Percentiles rank a stretch among this genome's conserved stretches.
Evolutionary conservation across 2,888 invertebrate species (phyloP).

Genomic region (Diarsia rubi): DNA sequence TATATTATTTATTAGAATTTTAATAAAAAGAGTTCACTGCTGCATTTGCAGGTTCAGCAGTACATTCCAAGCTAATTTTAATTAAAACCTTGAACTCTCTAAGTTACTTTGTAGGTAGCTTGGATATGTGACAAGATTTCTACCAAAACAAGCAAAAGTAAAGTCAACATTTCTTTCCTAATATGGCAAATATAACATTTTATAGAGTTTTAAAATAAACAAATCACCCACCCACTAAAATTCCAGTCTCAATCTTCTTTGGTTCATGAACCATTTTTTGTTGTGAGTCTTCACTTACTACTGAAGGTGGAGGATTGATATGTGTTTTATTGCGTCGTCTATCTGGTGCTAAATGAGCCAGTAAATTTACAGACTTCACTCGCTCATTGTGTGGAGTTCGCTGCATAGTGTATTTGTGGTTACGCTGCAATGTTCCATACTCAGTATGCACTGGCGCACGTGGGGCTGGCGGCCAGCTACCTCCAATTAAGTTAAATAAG

Average conservation of each 20-base stretch:
- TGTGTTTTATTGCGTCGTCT: constrained; percentile 78
- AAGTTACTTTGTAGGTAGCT: background rate
- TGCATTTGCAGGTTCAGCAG: background rate
- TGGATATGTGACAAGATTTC: background rate
- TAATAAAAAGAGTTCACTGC: background rate
- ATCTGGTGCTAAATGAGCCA: constrained; percentile 90
- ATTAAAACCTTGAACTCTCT: background rate
- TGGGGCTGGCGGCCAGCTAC: constrained; percentile 88
- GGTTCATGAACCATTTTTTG: constrained; percentile 87
- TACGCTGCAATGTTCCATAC: constrained; percentile 81
- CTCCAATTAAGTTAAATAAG: constrained; percentile 86
- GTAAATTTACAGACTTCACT: constrained; percentile 91
- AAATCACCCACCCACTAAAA: constrained; percentile 82
- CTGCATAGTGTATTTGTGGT: constrained; percentile 83
- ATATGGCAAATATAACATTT: background rate
- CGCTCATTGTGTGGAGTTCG: constrained; percentile 84
- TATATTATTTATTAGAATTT: background rate
- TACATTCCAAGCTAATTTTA: background rate
- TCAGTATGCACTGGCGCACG: constrained; percentile 79
- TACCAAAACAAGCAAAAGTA: background rate
- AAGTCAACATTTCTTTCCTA: background rate
- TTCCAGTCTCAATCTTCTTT: constrained; percentile 87
- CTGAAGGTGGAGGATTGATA: constrained; percentile 64
- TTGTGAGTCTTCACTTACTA: constrained; percentile 68
- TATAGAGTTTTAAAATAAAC: background rate